phyloP scores from a whole-genome alignment of 1,140 invertebrate genomes.

The Platorchestia sp. region DNA sequence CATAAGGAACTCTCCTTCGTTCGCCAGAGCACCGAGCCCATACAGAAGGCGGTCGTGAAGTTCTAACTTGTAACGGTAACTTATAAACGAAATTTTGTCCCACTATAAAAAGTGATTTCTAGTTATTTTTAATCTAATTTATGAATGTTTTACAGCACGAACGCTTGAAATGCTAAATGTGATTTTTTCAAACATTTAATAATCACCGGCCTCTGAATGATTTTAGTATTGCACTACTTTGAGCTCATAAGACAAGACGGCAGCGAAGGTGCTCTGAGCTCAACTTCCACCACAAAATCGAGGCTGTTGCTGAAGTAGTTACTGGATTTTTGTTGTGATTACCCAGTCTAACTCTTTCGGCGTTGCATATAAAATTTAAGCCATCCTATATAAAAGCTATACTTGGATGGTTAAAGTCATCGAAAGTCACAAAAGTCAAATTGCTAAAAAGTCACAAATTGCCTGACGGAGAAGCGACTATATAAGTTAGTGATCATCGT shows the following conservation, averaged over 20 bases:
- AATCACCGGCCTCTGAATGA: not conserved
- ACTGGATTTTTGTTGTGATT: not conserved
- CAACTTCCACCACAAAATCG: not conserved
- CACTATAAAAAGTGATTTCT: not conserved
- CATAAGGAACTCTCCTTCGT: not conserved
- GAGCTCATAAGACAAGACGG: not conserved
- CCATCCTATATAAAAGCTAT: too few species aligned
- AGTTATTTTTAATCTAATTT: not conserved
- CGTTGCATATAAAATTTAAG: too few species aligned
- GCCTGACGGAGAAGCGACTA: too few species aligned
- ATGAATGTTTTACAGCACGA: not conserved
- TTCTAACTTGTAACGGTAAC: not conserved
- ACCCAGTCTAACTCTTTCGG: not conserved
- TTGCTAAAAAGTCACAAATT: too few species aligned
- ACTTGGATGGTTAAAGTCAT: too few species aligned
- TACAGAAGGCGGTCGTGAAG: slow-evolving; percentile 6
- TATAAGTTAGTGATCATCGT: not conserved
- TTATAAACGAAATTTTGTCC: not conserved
- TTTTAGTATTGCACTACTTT: not conserved
- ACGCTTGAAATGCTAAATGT: not conserved
- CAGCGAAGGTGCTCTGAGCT: not conserved
- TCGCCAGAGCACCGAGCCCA: not conserved
- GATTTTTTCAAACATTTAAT: not conserved
- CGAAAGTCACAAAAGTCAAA: too few species aligned
- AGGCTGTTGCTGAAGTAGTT: not conserved